Conservation (phyloP, 2,797 vertebrate genomes). For the Chrysocyon brachyurus region DNA sequence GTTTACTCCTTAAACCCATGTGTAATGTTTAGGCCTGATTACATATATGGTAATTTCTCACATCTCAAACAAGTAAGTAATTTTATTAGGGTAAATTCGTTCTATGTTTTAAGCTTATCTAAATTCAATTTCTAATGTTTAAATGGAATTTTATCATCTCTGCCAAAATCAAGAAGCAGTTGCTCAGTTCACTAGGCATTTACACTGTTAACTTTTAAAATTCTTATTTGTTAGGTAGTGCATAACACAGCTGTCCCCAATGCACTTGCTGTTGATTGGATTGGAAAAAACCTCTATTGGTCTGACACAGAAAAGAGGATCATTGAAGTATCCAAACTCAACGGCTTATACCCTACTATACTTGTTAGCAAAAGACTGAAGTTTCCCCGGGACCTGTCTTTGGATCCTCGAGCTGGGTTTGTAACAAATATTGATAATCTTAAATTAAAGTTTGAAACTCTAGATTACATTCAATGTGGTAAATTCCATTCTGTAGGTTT, state of each 20-base stretch:
- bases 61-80: background rate
- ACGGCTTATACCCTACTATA: slow-evolving; percentile 96
- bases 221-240: slow-evolving; percentile 91
- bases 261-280: slow-evolving; percentile 97
- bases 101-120: slow-evolving; percentile 5
- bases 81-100: background rate
- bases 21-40: background rate
- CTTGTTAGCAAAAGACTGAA: slow-evolving; percentile 95
- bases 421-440: slow-evolving; percentile 75
- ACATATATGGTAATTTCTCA: background rate
- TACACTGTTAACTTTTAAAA: slow-evolving; percentile 64
- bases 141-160: background rate
- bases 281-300: slow-evolving; percentile 99
- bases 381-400: slow-evolving; percentile 94
- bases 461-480: background rate
- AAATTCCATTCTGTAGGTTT: background rate
- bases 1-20: background rate
- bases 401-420: slow-evolving; percentile 97
- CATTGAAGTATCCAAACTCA: slow-evolving; percentile 98
- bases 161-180: background rate
- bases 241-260: slow-evolving; percentile 97
- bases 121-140: background rate
- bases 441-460: background rate
- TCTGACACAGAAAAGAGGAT: slow-evolving; percentile 97
- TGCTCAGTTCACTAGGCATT: background rate